Evolutionary conservation across 2,888 invertebrate species (phyloP).

Genomic region (Drosophila mimetica): DNA sequence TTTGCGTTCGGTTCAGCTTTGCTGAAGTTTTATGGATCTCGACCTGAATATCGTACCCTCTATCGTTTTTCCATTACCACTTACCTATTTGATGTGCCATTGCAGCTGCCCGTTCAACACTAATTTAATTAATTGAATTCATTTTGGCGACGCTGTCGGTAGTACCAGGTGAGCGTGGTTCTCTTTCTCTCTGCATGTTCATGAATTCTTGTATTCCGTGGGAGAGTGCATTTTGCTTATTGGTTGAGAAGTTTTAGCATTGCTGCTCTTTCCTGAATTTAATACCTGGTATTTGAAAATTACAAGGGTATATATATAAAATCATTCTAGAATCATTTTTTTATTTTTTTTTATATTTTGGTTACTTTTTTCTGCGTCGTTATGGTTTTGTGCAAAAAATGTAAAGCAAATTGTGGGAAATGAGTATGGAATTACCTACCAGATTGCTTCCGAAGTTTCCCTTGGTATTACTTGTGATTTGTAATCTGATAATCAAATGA

Average conservation of each 20-base stretch:
- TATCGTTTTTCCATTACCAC: slow-evolving; percentile 26
- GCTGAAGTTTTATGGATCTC: neutral
- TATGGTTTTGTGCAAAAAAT: no score
- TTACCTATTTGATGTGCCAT: slow-evolving; percentile 29
- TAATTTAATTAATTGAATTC: slow-evolving; percentile 80
- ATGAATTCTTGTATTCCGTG: slow-evolving; percentile 41
- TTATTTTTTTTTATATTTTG: no score
- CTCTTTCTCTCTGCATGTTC: neutral
- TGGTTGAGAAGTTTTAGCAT: no score
- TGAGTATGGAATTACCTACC: no score
- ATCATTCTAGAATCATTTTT: no score
- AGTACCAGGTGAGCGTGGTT: slow-evolving; percentile 4
- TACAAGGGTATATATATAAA: no score
- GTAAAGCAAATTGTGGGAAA: no score
- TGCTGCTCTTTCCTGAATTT: neutral
- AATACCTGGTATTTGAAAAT: neutral
- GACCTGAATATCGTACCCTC: neutral
- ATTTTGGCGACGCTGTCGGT: slow-evolving; percentile 59
- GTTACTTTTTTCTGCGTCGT: no score
- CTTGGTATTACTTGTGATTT: no score
- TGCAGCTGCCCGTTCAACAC: slow-evolving; percentile 60
- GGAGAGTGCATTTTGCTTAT: slow-evolving; percentile 60
- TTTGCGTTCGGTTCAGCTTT: neutral
- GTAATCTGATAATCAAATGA: no score
- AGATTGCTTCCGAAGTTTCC: no score